phyloP scores from a whole-genome alignment of 2,797 vertebrate species.

The Falco concolor region DNA sequence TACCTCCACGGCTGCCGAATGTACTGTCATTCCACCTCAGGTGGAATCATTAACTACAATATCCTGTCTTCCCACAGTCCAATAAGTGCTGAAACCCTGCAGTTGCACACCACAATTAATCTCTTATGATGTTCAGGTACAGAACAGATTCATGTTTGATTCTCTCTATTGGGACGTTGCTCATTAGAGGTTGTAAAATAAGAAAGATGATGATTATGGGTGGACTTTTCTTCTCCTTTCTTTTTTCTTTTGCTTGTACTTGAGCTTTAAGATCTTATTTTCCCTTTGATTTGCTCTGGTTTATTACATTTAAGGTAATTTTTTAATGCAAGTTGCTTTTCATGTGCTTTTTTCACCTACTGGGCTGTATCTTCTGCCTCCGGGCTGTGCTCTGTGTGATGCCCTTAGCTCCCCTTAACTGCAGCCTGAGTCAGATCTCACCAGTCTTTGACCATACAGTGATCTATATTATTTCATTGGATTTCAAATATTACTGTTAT shows the following conservation, averaged over 20 bases:
- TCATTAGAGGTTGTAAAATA: conserved; percentile 16
- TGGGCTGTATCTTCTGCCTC: not conserved
- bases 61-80: not conserved
- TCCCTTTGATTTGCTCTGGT: not conserved
- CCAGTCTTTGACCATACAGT: not conserved
- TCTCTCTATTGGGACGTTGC: not conserved
- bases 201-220: not conserved
- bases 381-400: not conserved
- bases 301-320: not conserved
- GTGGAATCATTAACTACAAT: conserved; percentile 35
- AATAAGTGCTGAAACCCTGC: not conserved
- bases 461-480: not conserved
- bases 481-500: not conserved
- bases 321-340: not conserved
- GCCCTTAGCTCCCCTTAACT: not conserved
- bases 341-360: not conserved
- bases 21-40: not conserved
- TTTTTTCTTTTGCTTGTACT: not conserved
- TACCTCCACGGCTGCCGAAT: not conserved
- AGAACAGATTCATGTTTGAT: conserved; percentile 3
- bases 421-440: not conserved
- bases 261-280: not conserved
- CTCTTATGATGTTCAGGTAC: not conserved
- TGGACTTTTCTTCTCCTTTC: not conserved
- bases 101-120: not conserved